These are phyloP conservation scores for Heptranchias perlo DNA, from an alignment of 2,113 vertebrate species.

Conservation along the genomic window DNA sequence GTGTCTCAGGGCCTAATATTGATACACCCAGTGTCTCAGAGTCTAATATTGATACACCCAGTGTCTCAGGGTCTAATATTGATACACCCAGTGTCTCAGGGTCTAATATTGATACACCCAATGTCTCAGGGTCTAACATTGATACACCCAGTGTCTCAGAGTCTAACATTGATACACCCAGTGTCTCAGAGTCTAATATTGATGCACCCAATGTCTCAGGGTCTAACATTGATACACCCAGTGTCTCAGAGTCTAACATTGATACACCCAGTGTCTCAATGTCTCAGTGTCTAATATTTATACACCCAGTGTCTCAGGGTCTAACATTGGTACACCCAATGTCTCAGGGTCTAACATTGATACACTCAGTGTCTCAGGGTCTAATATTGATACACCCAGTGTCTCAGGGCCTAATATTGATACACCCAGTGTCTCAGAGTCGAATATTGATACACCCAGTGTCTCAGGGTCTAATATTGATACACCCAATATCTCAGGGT, in stretches of 20 bases:
- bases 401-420: not conserved
- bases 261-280: no score
- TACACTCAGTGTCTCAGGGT: not conserved
- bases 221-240: not conserved
- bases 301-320: not conserved
- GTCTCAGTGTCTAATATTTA: no score
- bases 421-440: not conserved
- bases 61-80: not conserved
- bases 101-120: not conserved
- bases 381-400: not conserved
- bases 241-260: not conserved
- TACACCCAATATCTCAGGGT: not conserved
- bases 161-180: no score
- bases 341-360: not conserved
- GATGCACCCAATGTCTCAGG: no score
- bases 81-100: not conserved
- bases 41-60: not conserved
- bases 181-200: no score
- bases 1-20: not conserved
- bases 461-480: not conserved
- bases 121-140: not conserved
- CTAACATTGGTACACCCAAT: not conserved
- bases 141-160: not conserved
- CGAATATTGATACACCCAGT: not conserved
- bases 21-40: not conserved